Conservation (phyloP, 2,797 vertebrate species). For the Sebastes ruberrimus region DNA sequence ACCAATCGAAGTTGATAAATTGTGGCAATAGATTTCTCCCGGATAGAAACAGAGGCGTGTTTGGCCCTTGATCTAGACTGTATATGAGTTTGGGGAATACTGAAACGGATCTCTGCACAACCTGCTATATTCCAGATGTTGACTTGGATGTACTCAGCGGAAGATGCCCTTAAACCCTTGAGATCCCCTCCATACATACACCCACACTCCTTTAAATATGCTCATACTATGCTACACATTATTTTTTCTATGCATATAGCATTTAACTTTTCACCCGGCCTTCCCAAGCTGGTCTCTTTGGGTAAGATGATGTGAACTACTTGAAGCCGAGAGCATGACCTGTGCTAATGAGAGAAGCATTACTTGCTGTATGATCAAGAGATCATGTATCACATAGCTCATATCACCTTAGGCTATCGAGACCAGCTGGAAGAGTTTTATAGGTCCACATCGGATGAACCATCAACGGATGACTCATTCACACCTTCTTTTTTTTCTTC, state of each 20-base stretch:
- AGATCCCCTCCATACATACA: conserved; percentile 21
- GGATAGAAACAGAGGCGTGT: conserved; percentile 48
- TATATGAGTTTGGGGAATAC: conserved; percentile 60
- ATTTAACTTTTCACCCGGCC: conserved; percentile 24
- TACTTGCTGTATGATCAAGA: conserved; percentile 63
- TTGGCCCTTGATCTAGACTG: conserved; percentile 67
- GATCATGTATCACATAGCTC: conserved; percentile 38
- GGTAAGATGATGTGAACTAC: conserved; percentile 37
- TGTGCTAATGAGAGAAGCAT: conserved; percentile 61
- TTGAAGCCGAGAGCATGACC: conserved; percentile 52
- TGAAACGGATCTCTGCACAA: conserved; percentile 38
- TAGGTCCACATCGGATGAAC: conserved; percentile 39
- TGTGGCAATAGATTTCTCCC: conserved; percentile 57
- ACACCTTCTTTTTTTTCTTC: conserved; percentile 20
- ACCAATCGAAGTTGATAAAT: conserved; percentile 73
- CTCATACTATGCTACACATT: background rate
- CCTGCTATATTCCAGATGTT: conserved; percentile 61
- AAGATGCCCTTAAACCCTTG: conserved; percentile 25
- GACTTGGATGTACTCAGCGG: conserved; percentile 2
- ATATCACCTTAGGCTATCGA: conserved; percentile 57
- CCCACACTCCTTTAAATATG: conserved; percentile 8
- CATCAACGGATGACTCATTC: conserved; percentile 60
- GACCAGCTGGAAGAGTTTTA: conserved; percentile 58
- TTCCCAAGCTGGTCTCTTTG: conserved; percentile 23
- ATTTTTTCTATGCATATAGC: conserved; percentile 2